These are phyloP conservation scores for Semibalanus balanoides DNA, from an alignment of 1,140 invertebrate genomes.

Conservation along the genomic window DNA sequence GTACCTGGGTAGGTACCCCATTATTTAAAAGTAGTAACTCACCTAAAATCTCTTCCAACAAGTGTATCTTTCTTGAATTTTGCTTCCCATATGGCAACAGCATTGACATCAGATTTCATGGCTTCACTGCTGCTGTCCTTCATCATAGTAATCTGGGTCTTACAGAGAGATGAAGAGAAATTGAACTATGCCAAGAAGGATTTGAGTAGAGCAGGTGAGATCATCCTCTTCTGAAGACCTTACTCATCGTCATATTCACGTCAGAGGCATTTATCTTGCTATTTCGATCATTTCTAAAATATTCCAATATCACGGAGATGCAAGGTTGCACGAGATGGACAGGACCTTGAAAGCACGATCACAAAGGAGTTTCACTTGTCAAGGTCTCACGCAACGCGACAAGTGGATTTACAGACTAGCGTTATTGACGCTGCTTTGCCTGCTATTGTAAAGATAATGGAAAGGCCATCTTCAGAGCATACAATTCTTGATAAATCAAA, in stretches of 20 bases:
- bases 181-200: too few species aligned
- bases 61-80: slow-evolving; percentile 5
- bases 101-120: neutral
- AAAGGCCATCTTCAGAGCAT: too few species aligned
- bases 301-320: neutral
- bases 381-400: neutral
- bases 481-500: too few species aligned
- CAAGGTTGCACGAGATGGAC: neutral
- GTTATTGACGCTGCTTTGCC: too few species aligned
- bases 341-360: neutral
- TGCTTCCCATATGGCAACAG: slow-evolving; percentile 1
- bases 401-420: too few species aligned
- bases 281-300: neutral
- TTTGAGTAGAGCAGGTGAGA: too few species aligned
- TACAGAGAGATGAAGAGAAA: neutral
- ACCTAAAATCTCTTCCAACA: neutral
- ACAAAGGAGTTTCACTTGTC: neutral
- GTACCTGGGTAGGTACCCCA: too few species aligned
- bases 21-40: too few species aligned
- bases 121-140: neutral
- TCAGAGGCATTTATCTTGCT: too few species aligned
- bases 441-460: too few species aligned
- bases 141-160: neutral
- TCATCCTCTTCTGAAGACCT: too few species aligned
- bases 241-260: too few species aligned